Evolutionary conservation across 2,888 invertebrate species (phyloP).

Genomic region (Papilio demoleus): DNA sequence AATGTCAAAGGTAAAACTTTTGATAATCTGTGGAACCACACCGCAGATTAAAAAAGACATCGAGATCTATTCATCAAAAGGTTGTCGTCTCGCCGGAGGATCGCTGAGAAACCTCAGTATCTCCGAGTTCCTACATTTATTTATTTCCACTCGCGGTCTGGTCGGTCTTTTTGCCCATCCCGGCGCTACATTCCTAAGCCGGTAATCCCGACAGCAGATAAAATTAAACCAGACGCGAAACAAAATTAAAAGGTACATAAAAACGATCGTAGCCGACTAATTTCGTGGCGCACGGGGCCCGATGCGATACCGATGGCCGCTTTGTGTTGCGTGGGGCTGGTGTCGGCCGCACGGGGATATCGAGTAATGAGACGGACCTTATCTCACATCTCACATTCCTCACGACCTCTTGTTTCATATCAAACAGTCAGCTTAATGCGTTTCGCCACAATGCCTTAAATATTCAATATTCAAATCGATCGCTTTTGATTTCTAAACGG

Average conservation of each 20-base stretch:
- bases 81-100: constrained; percentile 57
- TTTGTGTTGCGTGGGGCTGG: constrained; percentile 53
- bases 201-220: constrained; percentile 82
- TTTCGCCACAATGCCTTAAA: constrained; percentile 27
- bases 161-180: constrained; percentile 74
- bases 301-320: constrained; percentile 56
- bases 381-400: constrained; percentile 54
- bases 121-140: constrained; percentile 79
- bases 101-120: constrained; percentile 73
- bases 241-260: constrained; percentile 82
- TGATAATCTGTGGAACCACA: constrained; percentile 60
- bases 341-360: constrained; percentile 54
- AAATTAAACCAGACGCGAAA: constrained; percentile 84
- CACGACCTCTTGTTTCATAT: constrained; percentile 50
- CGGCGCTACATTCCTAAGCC: constrained; percentile 82
- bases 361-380: constrained; percentile 55
- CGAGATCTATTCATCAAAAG: constrained; percentile 73
- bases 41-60: constrained; percentile 63
- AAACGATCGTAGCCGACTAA: constrained; percentile 79
- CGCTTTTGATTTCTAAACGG: constrained; percentile 45
- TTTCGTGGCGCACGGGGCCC: constrained; percentile 79
- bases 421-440: constrained; percentile 34
- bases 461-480: constrained; percentile 41
- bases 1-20: constrained; percentile 22
- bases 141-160: constrained; percentile 78